Conservation (phyloP, 2,113 vertebrate genomes). For the Gadus chalcogrammus region DNA sequence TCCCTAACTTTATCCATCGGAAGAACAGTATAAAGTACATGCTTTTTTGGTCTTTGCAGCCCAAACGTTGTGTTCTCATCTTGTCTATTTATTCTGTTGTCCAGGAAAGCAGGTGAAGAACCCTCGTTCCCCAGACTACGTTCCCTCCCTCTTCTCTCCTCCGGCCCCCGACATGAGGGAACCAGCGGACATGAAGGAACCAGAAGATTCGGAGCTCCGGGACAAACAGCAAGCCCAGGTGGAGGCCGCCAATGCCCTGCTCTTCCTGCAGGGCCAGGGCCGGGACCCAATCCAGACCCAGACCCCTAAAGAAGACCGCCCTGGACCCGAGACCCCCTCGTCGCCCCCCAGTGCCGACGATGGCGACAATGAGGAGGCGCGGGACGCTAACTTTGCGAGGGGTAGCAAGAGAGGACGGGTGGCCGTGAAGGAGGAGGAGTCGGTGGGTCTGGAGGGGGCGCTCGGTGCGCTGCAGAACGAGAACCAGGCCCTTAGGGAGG, state of each 20-base stretch:
- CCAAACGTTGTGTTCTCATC: not conserved
- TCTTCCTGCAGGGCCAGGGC: constrained; percentile 73
- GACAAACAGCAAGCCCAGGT: constrained; percentile 76
- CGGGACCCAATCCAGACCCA: constrained; percentile 17
- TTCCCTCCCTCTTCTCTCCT: constrained; percentile 66
- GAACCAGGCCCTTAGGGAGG: constrained; percentile 69
- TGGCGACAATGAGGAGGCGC: constrained; percentile 17
- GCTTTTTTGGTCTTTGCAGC: not conserved
- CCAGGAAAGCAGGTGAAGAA: constrained; percentile 77
- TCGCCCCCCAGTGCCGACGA: constrained; percentile 58
- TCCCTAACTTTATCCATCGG: not conserved
- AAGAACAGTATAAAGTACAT: not conserved
- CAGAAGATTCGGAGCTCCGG: constrained; percentile 41
- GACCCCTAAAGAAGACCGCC: constrained; percentile 20
- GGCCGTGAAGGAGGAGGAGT: constrained; percentile 53
- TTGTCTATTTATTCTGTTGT: constrained; percentile 10
- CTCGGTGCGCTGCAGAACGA: constrained; percentile 63
- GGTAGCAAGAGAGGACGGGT: constrained; percentile 27
- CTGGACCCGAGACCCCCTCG: constrained; percentile 46
- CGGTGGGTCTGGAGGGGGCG: constrained; percentile 54
- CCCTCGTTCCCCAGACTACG: constrained; percentile 70
- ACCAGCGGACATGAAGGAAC: constrained; percentile 55
- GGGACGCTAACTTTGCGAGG: constrained; percentile 18
- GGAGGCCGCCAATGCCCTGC: constrained; percentile 73
- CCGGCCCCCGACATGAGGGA: constrained; percentile 37